Evolutionary conservation across 2,888 invertebrate species (phyloP).

Genomic region (Nymphalis c-album): DNA sequence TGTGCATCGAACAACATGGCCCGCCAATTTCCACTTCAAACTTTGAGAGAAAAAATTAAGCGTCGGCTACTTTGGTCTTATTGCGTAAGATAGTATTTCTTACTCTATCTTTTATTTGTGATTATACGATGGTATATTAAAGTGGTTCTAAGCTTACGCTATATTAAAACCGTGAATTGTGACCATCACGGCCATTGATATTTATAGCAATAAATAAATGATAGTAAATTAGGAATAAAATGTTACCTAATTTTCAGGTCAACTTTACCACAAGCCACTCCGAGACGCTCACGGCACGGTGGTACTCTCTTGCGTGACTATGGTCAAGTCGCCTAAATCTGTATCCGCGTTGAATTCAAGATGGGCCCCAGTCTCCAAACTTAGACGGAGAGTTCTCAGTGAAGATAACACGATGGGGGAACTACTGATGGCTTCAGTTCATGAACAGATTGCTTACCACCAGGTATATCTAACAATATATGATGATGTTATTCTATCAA

Average conservation of each 20-base stretch:
- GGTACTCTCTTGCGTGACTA: constrained; percentile 92
- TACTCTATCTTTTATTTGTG: no score
- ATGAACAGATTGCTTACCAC: constrained; percentile 86
- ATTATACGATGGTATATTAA: no score
- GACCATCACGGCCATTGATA: no score
- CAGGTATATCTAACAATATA: constrained; percentile 58
- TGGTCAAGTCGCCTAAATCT: constrained; percentile 88
- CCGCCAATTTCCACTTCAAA: no score
- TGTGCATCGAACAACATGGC: no score
- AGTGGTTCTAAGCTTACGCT: no score
- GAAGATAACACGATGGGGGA: constrained; percentile 90
- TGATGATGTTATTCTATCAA: no score
- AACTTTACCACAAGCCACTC: constrained; percentile 95
- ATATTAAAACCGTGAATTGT: no score
- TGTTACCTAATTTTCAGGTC: constrained; percentile 73
- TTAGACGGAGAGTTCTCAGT: constrained; percentile 88
- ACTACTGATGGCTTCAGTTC: constrained; percentile 91
- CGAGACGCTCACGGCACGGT: constrained; percentile 94
- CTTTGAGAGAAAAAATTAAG: no score
- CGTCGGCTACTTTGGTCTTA: no score
- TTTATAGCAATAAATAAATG: no score
- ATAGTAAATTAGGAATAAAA: background rate
- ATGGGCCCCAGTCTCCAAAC: constrained; percentile 94
- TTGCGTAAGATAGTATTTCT: no score
- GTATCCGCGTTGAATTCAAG: constrained; percentile 94